Evolutionary conservation across 2,888 invertebrate genomes (phyloP).

Genomic region (Petrophora chlorosata): DNA sequence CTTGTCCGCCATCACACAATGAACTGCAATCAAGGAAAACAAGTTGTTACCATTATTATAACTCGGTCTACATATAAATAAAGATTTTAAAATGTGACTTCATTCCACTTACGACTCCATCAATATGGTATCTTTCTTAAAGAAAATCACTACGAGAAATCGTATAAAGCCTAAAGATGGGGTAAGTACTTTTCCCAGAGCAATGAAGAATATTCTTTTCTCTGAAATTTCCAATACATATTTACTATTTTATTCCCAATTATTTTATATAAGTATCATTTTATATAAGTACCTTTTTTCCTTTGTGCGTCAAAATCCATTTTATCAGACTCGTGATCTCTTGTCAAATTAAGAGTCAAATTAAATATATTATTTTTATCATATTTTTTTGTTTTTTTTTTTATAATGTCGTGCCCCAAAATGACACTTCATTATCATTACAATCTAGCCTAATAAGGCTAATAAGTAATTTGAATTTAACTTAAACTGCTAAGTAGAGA

Average conservation of each 20-base stretch:
- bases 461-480: too few relatives aligned
- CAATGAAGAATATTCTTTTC: too few relatives aligned
- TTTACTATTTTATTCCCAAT: neutral
- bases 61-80: neutral
- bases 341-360: too few relatives aligned
- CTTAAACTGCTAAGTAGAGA: too few relatives aligned
- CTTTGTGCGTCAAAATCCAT: too few relatives aligned
- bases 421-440: too few relatives aligned
- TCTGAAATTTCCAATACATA: too few relatives aligned
- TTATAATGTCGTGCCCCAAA: too few relatives aligned
- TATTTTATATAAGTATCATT: neutral
- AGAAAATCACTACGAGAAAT: conserved; percentile 24
- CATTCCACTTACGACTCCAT: neutral
- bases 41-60: neutral
- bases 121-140: conserved; percentile 38
- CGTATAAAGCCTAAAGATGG: conserved; percentile 20
- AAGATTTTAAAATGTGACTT: neutral
- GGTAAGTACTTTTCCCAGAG: neutral
- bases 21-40: conserved; percentile 8
- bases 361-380: too few relatives aligned
- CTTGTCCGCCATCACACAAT: neutral
- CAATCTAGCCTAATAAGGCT: too few relatives aligned
- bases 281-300: neutral
- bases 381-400: too few relatives aligned
- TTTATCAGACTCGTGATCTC: too few relatives aligned